Base-by-base conservation (phyloP, 2,797 vertebrate species). In the Cynopterus sphinx region DNA sequence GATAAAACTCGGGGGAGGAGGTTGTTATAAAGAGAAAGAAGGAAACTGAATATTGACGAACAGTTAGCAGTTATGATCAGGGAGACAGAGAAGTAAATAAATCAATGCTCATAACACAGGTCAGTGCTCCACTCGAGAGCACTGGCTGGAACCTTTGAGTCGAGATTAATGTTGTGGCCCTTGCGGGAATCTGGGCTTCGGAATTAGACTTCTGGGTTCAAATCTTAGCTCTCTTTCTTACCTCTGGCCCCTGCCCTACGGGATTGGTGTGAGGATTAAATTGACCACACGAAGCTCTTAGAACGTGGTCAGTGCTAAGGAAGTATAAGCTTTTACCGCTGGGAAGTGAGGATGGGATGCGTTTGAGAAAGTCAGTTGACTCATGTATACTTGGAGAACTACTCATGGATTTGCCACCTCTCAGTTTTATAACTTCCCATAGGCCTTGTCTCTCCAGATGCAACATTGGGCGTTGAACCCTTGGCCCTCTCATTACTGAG, bases 161-260 rank as follows among this genome's bases (percentile, higher is more conserved):
- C n/a, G 10, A 55, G 55, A 87, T 85, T 51, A 33, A 53, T 6
- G 5, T 77, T 57, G 51, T 81, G 86, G 67, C 6, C 16, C 83
- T 94, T 13, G 17, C 71, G 22, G 70, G 71, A 75, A 24, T 31
- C 21, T 90, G 59, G 87, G 26, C 49, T 67, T 94, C 71, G 73
- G 46, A 86, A 49, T 92, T 65, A 61, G 41, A 87, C 33, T 75
- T 85, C 41, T 31, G 36, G 55, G 26, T 97, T 96, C 83, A 88
- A 70, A 63, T 87, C 70, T 57, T 70, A 84, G 51, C 5, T 41
- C 31, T 15, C 4, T 74, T 46, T 36, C n/a, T 83, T 73, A 28
- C 8, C 19, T 43, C 12, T 78, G 83, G 46, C 19, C 46, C 17
- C 13, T 28, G 22, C n/a, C 43, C 43, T 12, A 7, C 1, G 19